Evolutionary conservation across 2,888 invertebrate species (phyloP).

Genomic region (Synanthedon tipuliformis): DNA sequence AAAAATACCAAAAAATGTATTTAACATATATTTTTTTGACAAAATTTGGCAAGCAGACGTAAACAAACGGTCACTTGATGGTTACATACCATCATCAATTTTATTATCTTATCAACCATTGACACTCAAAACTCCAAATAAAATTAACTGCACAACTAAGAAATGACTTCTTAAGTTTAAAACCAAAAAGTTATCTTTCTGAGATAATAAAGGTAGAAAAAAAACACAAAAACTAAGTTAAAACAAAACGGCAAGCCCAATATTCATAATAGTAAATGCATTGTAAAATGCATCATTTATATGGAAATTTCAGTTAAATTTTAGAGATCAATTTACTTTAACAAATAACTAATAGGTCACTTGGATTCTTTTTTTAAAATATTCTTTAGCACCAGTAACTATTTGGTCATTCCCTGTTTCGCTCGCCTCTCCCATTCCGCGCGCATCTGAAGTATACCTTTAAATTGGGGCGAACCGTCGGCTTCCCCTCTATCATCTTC

Average conservation of each 20-base stretch:
- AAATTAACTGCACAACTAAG: too few relatives aligned
- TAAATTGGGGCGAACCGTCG: constrained; percentile 70
- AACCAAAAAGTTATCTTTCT: too few relatives aligned
- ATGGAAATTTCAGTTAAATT: neutral
- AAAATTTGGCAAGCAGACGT: too few relatives aligned
- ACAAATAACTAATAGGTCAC: neutral
- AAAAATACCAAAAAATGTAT: too few relatives aligned
- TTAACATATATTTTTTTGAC: too few relatives aligned
- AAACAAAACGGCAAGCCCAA: neutral
- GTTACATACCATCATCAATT: too few relatives aligned
- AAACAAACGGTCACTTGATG: too few relatives aligned
- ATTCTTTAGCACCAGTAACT: constrained; percentile 52
- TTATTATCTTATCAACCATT: too few relatives aligned
- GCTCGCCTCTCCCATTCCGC: constrained; percentile 84
- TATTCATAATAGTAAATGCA: neutral
- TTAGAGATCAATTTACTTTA: neutral
- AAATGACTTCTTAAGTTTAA: too few relatives aligned
- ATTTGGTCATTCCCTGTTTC: constrained; percentile 77
- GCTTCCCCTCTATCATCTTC: constrained; percentile 41
- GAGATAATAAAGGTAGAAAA: neutral
- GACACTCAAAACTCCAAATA: too few relatives aligned
- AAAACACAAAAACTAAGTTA: neutral
- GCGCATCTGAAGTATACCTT: constrained; percentile 79
- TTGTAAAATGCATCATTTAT: neutral
- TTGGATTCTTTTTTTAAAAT: constrained; percentile 11